Evolutionary conservation across 2,113 vertebrate genomes (phyloP).

Genomic region (Ailurus styani): DNA sequence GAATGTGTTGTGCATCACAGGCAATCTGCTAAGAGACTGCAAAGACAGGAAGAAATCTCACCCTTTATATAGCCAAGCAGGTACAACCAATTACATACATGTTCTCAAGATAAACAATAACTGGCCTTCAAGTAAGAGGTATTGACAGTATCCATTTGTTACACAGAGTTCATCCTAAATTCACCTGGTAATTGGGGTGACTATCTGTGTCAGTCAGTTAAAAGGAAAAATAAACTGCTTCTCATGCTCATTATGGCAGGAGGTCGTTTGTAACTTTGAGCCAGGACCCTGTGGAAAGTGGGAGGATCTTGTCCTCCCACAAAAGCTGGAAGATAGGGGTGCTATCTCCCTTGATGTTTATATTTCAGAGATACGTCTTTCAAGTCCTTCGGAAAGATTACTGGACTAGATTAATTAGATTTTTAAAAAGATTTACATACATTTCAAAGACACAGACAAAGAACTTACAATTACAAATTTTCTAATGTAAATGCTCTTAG

Average conservation of each 20-base stretch:
- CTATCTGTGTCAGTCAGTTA: background rate
- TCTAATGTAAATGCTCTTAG: background rate
- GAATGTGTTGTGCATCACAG: background rate
- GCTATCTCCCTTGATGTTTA: background rate
- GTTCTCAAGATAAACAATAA: background rate
- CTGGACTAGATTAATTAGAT: background rate
- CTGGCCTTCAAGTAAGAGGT: background rate
- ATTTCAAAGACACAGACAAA: background rate
- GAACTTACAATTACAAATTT: background rate
- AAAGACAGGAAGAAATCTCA: background rate
- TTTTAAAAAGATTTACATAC: background rate
- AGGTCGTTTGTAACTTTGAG: background rate
- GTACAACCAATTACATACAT: background rate
- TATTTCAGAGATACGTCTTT: background rate
- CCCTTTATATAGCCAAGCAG: background rate
- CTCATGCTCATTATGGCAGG: background rate
- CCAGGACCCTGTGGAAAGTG: background rate
- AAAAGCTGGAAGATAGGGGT: background rate
- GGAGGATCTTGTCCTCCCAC: background rate
- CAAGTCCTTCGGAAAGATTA: background rate
- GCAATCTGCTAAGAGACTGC: background rate
- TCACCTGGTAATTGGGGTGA: background rate
- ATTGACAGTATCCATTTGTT: background rate
- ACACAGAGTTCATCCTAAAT: background rate
- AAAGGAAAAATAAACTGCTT: background rate